Evolutionary conservation across 2,113 vertebrate genomes (phyloP).

Genomic region (Epinephelus moara): DNA sequence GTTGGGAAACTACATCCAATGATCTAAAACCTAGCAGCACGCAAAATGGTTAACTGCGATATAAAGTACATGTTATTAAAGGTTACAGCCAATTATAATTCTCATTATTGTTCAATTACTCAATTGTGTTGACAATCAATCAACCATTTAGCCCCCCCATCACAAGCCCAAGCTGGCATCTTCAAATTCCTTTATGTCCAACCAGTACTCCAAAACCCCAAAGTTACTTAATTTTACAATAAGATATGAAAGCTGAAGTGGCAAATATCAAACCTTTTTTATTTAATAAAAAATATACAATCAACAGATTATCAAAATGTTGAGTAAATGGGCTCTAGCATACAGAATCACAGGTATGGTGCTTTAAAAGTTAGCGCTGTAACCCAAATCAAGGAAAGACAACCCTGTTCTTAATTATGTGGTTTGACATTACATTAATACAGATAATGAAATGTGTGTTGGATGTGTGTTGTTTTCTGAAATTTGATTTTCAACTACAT

Average conservation of each 20-base stretch:
- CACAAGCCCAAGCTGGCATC: no score
- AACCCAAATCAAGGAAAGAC: no score
- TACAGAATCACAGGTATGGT: no score
- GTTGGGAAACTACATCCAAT: no score
- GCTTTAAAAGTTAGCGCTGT: no score
- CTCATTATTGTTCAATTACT: background rate
- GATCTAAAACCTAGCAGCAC: no score
- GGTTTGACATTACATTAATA: background rate
- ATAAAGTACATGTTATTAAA: background rate
- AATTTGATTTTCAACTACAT: background rate
- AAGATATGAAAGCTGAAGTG: background rate
- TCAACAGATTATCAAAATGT: background rate
- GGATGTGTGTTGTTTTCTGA: no score
- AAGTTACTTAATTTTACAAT: background rate
- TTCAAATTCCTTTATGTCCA: no score
- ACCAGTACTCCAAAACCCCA: background rate
- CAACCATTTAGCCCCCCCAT: no score
- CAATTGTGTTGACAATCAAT: no score
- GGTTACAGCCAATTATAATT: background rate
- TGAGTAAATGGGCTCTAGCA: background rate
- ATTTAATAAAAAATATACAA: background rate
- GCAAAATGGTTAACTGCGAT: background rate
- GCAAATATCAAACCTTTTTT: background rate
- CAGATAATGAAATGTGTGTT: no score
- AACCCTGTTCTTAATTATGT: background rate